Evolutionary conservation across 2,888 invertebrate species (phyloP), one percentile per base, ranked within the genome.

Genomic region (Thymelicus acteon): DNA sequence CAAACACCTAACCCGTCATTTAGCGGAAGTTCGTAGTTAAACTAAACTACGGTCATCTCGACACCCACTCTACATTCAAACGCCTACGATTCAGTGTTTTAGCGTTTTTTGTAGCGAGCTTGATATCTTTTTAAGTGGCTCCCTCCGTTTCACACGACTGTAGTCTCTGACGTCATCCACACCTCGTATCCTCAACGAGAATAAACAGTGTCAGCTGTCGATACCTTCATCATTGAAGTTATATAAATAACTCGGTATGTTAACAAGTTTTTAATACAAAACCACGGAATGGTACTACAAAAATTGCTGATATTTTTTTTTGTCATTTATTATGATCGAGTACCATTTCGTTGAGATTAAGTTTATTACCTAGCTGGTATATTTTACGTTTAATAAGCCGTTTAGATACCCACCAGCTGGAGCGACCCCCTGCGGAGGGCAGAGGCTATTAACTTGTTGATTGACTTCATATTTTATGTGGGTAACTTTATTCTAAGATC

Each of bases 1-100:
- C 31, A 58, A 58, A 39, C 39, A n/a, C 54, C 39, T 62, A 68
- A 76, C 82, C 81, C 79, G 74, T 79, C 81, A 80, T 83, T 54
- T 84, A 83, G 82, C 92, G 92, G 92, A 93, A 92, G 91, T 88
- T 78, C 80, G 83, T 86, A 91, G 92, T 93, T 93, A 91, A 87
- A 89, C 85, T 85, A 85, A 89, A 88, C 86, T 85, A 85, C 89
- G 90, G 91, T 91, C 90, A 92, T 84, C 85, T 81, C 85, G 88
- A 84, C 87, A 89, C 85, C 84, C 81, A 79, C 79, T 79, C 78
- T 79, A 87, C 87, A 85, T 85, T 86, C 85, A 82, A 76, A 84
- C 88, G 86, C 91, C 90, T 80, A 92, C 92, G 84, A 85, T 78
- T 80, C 77, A 80, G 79, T 83, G 82, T 87, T 89, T 84, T 80